A percentile compares a stretch with the other conserved stretches of the same genome.
Evolutionary conservation across 2,797 vertebrate species (phyloP).

Genomic region (Falco concolor): DNA sequence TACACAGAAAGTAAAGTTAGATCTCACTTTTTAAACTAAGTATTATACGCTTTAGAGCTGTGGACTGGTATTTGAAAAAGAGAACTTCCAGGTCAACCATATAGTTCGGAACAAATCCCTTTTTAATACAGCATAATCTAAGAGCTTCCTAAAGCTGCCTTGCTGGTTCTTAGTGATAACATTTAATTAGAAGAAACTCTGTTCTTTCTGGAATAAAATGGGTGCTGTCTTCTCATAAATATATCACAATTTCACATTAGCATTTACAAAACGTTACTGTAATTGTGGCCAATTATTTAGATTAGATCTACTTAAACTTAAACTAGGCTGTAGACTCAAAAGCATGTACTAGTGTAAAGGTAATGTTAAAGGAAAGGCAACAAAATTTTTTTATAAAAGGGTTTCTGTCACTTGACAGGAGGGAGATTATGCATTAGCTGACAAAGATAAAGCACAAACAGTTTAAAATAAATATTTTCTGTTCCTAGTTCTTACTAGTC

Average conservation of each 20-base stretch:
- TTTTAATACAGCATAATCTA: no score
- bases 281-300: background rate
- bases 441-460: background rate
- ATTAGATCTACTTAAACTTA: background rate
- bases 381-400: background rate
- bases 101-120: background rate
- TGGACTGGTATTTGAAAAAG: background rate
- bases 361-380: background rate
- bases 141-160: conserved; percentile 3
- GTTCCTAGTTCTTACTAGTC: background rate
- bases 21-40: background rate
- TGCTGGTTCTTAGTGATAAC: background rate
- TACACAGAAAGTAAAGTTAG: background rate
- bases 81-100: background rate
- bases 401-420: background rate
- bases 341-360: background rate
- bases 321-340: background rate
- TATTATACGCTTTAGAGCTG: background rate
- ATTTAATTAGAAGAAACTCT: background rate
- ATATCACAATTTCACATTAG: background rate
- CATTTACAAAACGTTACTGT: background rate
- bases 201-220: background rate
- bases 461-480: background rate
- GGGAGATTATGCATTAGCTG: background rate
- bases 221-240: background rate